Evolutionary conservation across 2,888 invertebrate species (phyloP).

Genomic region (Entomobrya multifasciata): DNA sequence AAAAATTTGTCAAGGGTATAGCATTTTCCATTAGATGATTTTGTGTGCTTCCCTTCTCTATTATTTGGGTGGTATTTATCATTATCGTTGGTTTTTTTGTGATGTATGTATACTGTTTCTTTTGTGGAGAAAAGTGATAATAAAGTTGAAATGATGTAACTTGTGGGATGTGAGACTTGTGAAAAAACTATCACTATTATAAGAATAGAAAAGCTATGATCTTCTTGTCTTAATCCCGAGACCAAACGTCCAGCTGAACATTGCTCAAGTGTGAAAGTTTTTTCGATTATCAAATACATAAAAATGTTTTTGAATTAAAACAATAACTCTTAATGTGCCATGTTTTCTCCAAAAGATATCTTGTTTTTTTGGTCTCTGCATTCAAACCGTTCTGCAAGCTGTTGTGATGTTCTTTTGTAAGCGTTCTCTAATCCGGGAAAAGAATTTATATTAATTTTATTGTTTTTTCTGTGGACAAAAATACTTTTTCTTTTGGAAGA

Average conservation of each 20-base stretch:
- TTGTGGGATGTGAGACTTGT: too few species aligned
- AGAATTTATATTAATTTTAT: slow-evolving; percentile 63
- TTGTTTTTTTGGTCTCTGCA: slow-evolving; percentile 3
- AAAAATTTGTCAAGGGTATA: too few species aligned
- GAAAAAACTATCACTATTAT: background rate
- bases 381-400: slow-evolving; percentile 62
- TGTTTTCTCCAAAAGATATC: slow-evolving; percentile 33
- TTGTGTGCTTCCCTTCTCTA: too few species aligned
- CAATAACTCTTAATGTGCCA: slow-evolving; percentile 51
- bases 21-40: too few species aligned
- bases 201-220: background rate
- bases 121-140: too few species aligned
- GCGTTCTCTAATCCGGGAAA: background rate
- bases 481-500: slow-evolving; percentile 41
- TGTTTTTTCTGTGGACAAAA: slow-evolving; percentile 54
- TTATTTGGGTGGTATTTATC: too few species aligned
- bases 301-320: slow-evolving; percentile 71
- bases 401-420: slow-evolving; percentile 42
- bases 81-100: too few species aligned
- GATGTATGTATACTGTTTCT: too few species aligned
- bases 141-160: too few species aligned
- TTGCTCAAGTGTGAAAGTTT: slow-evolving; percentile 69
- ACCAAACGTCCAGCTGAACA: background rate
- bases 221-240: background rate
- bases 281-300: slow-evolving; percentile 67